Evolutionary conservation across 2,113 vertebrate genomes (phyloP).

Genomic region (Tetraodon nigroviridis): DNA sequence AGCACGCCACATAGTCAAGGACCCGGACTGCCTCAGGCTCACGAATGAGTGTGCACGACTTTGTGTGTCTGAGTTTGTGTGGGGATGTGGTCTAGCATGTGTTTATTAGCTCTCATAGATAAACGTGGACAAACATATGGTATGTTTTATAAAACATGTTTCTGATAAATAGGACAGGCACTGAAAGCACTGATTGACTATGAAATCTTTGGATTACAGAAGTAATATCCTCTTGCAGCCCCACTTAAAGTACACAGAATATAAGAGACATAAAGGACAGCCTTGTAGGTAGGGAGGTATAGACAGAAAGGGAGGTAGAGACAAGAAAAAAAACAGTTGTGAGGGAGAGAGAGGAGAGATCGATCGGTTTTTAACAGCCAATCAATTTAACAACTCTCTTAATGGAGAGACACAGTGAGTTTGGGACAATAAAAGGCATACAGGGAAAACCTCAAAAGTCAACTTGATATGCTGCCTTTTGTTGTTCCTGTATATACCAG

Average conservation of each 20-base stretch:
- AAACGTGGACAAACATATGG: slow-evolving; percentile 39
- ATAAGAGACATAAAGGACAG: slow-evolving; percentile 39
- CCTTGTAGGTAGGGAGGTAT: slow-evolving; percentile 19
- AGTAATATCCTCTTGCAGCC: slow-evolving; percentile 44
- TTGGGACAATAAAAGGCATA: slow-evolving; percentile 41
- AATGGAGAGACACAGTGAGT: slow-evolving; percentile 68
- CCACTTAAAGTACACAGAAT: slow-evolving; percentile 24
- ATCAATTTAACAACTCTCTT: slow-evolving; percentile 74
- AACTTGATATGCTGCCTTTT: slow-evolving; percentile 35
- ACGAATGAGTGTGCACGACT: slow-evolving; percentile 43
- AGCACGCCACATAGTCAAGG: slow-evolving; percentile 79
- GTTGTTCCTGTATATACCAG: not conserved
- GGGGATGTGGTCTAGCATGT: slow-evolving; percentile 54
- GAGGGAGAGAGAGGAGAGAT: slow-evolving; percentile 49
- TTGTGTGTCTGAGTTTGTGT: slow-evolving; percentile 17
- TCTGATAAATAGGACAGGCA: slow-evolving; percentile 54
- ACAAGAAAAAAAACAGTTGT: slow-evolving; percentile 25
- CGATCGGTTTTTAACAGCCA: slow-evolving; percentile 69
- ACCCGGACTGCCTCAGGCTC: slow-evolving; percentile 78
- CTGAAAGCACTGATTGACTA: slow-evolving; percentile 49
- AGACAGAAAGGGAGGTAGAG: not conserved
- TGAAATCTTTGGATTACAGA: slow-evolving; percentile 80
- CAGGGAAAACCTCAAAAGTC: slow-evolving; percentile 43
- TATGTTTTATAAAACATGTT: slow-evolving; percentile 2
- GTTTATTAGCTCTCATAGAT: slow-evolving; percentile 67